phyloP scores from a whole-genome alignment of 2,113 vertebrate species.

The Gavialis gangeticus region DNA sequence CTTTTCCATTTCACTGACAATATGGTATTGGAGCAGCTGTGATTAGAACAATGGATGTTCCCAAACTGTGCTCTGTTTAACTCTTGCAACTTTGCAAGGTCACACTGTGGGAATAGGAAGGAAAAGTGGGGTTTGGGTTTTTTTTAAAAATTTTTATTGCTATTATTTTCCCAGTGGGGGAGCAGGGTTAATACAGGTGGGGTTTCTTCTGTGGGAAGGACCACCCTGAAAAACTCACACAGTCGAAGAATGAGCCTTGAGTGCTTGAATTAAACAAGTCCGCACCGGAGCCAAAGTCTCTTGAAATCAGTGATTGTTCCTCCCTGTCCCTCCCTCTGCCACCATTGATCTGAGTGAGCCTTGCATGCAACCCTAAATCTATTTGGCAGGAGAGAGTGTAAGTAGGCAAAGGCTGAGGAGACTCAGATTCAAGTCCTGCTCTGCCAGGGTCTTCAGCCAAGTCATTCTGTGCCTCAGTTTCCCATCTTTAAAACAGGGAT shows the following conservation, averaged over 20 bases:
- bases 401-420: not conserved
- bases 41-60: constrained; percentile 80
- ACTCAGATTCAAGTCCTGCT: not conserved
- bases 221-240: not conserved
- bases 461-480: not conserved
- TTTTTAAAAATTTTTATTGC: rapidly evolving
- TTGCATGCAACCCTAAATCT: rapidly evolving
- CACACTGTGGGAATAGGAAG: constrained; percentile 53
- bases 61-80: constrained; percentile 78
- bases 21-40: constrained; percentile 80
- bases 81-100: constrained; percentile 77
- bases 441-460: not conserved
- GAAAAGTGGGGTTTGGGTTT: not conserved
- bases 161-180: not conserved
- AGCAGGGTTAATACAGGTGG: not conserved
- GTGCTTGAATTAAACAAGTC: not conserved
- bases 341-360: not conserved
- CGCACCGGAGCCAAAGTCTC: rapidly evolving
- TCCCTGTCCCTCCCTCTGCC: not conserved
- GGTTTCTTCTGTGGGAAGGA: not conserved
- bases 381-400: not conserved
- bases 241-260: not conserved
- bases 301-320: not conserved
- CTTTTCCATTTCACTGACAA: constrained; percentile 83
- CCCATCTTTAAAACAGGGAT: not conserved